Evolutionary conservation across 2,113 vertebrate species (phyloP).

Genomic region (Heteronetta atricapilla): DNA sequence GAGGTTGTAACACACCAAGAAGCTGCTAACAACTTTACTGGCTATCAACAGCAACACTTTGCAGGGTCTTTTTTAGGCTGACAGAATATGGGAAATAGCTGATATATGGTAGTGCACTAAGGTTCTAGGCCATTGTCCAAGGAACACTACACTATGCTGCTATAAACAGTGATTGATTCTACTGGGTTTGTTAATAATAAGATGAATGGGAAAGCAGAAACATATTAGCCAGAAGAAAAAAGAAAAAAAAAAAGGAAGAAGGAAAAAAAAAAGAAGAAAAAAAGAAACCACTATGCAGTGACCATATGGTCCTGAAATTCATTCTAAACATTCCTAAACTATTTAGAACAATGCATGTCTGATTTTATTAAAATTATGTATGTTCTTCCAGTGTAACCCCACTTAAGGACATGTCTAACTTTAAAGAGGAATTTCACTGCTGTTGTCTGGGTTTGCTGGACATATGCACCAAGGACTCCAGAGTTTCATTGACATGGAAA

Average conservation of each 20-base stretch:
- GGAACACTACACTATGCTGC: not conserved
- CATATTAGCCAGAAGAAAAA: not conserved
- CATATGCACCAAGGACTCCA: not conserved
- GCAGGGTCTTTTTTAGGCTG: not conserved
- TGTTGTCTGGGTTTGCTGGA: not conserved
- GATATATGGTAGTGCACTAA: not conserved
- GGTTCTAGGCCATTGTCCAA: not conserved
- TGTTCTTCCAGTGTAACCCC: not conserved
- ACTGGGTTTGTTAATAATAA: not conserved
- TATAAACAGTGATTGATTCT: not conserved
- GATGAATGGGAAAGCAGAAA: not conserved
- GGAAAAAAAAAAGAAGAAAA: not conserved
- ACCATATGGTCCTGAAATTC: not conserved
- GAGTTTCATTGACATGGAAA: not conserved
- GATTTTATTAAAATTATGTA: not conserved
- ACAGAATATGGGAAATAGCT: not conserved
- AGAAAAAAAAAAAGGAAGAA: not conserved
- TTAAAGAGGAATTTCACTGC: not conserved
- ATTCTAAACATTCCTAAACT: not conserved
- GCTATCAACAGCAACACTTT: not conserved
- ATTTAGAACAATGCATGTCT: not conserved
- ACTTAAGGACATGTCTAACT: not conserved
- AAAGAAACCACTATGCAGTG: not conserved
- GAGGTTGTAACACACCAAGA: not conserved
- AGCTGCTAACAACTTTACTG: not conserved